Conservation (phyloP, 2,888 invertebrate species). For the Scaptomyza reducta region DNA sequence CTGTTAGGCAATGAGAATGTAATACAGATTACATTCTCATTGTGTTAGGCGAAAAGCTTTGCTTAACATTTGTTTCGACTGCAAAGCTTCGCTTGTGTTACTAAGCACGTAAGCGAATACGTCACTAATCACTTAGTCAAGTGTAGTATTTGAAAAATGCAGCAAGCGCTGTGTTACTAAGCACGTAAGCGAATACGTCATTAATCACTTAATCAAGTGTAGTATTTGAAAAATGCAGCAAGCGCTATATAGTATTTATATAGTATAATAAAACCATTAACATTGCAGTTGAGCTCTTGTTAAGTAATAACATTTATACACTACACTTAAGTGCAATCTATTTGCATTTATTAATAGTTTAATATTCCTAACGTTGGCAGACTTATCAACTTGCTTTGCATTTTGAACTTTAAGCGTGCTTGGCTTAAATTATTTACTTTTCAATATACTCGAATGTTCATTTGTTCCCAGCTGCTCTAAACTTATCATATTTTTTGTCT, state of each 20-base stretch:
- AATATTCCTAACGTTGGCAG: neutral
- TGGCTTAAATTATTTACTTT: neutral
- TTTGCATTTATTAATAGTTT: conserved; percentile 3
- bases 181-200: neutral
- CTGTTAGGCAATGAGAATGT: too few species aligned
- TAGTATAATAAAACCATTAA: too few species aligned
- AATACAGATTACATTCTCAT: too few species aligned
- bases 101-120: too few species aligned
- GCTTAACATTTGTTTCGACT: neutral
- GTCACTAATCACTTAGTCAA: neutral
- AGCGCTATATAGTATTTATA: too few species aligned
- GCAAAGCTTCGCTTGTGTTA: neutral
- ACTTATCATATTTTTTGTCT: neutral
- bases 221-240: neutral
- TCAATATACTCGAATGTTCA: neutral
- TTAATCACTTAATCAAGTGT: neutral
- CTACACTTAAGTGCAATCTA: conserved; percentile 2
- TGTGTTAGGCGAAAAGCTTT: conserved; percentile 39
- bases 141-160: neutral
- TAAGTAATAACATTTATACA: neutral
- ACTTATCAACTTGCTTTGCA: neutral
- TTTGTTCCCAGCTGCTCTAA: neutral
- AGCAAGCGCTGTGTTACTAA: too few species aligned
- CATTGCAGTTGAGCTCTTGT: neutral
- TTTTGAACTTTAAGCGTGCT: conserved; percentile 6